Evolutionary conservation across 2,113 vertebrate species (phyloP).

Genomic region (Colius striatus): DNA sequence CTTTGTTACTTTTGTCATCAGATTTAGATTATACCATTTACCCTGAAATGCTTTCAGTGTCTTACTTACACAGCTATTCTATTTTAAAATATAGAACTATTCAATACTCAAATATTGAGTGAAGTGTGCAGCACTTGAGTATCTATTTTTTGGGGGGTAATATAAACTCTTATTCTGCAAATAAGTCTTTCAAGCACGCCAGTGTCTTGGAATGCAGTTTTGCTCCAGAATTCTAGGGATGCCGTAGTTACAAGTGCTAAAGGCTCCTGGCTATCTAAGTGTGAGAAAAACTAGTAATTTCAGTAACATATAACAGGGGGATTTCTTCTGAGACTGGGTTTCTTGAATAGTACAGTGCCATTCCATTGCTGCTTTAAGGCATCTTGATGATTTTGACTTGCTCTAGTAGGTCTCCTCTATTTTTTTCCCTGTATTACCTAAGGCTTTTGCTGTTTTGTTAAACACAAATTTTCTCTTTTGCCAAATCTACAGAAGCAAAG

Average conservation of each 20-base stretch:
- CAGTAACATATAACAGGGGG: neutral
- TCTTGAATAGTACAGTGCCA: neutral
- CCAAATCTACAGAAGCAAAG: constrained; percentile 56
- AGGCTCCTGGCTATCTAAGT: neutral
- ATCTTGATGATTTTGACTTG: neutral
- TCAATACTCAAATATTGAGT: neutral
- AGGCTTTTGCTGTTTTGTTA: constrained; percentile 33
- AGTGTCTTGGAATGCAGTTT: neutral
- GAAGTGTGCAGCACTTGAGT: neutral
- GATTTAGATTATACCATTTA: neutral
- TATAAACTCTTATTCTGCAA: neutral
- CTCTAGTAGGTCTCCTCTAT: neutral
- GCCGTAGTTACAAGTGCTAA: neutral
- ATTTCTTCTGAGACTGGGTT: neutral
- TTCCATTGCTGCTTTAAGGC: neutral
- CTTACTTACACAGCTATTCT: neutral
- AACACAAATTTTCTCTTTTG: constrained; percentile 16
- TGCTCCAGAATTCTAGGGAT: neutral
- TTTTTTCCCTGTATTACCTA: neutral
- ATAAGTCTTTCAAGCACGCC: neutral
- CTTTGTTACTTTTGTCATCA: neutral
- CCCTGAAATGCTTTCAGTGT: neutral
- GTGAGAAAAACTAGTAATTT: neutral
- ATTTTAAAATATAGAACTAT: neutral
- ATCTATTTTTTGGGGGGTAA: neutral